Evolutionary conservation across 2,113 vertebrate species (phyloP).

Genomic region (Oryzias javanicus): DNA sequence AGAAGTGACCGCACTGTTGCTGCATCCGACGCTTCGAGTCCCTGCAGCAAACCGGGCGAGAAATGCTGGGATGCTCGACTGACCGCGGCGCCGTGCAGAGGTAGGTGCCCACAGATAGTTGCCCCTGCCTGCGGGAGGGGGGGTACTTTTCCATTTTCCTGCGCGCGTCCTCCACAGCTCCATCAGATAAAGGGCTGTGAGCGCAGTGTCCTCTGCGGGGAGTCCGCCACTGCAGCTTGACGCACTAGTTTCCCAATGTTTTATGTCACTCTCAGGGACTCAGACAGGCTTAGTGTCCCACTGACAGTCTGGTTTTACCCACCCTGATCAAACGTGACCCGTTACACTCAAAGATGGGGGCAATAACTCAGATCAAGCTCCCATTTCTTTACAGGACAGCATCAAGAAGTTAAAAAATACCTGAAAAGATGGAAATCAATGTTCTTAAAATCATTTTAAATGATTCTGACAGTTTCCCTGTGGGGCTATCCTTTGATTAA

Average conservation of each 20-base stretch:
- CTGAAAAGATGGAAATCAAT: no score
- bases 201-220: conserved; percentile 49
- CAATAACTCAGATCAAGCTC: background rate
- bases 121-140: conserved; percentile 11
- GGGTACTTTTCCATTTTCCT: conserved; percentile 47
- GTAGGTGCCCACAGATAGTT: conserved; percentile 48
- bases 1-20: conserved; percentile 53
- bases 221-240: conserved; percentile 56
- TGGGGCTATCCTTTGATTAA: conserved; percentile 24
- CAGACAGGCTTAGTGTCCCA: conserved; percentile 31
- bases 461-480: conserved; percentile 13
- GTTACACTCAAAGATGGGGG: background rate
- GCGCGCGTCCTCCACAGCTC: conserved; percentile 29
- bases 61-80: conserved; percentile 27
- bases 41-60: conserved; percentile 42
- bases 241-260: conserved; percentile 45
- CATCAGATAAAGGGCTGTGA: conserved; percentile 37
- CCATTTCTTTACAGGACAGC: no score
- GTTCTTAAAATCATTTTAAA: background rate
- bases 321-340: conserved; percentile 9
- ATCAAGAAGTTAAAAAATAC: no score
- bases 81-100: conserved; percentile 29
- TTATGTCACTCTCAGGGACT: conserved; percentile 12
- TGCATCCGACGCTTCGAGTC: conserved; percentile 15
- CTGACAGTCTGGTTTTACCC: conserved; percentile 17